Percentiles rank a stretch among this genome's conserved stretches.
Evolutionary conservation across 30 jellyfish, hydroid and myxozoan species (phyloP).

Genomic region (Pelagia noctiluca): DNA sequence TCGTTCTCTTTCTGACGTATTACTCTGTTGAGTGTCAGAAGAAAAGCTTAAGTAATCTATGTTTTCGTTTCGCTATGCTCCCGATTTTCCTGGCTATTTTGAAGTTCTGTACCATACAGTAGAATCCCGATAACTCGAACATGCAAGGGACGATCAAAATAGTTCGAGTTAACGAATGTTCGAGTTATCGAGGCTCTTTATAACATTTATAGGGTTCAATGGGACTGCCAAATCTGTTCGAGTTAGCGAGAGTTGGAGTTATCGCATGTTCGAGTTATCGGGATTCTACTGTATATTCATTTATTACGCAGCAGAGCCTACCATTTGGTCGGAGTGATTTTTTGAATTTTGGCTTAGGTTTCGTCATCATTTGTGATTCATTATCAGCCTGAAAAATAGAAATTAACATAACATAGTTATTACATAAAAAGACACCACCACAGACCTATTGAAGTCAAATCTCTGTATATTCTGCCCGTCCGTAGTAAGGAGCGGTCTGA

Average conservation of each 20-base stretch:
- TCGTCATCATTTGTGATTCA: background rate
- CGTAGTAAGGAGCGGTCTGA: background rate
- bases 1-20: no score
- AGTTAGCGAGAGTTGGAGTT: background rate
- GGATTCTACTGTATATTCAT: background rate
- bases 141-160: background rate
- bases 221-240: background rate
- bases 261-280: background rate
- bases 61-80: no score
- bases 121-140: no score
- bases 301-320: no score
- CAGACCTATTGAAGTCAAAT: background rate
- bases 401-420: background rate
- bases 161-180: background rate
- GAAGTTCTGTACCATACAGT: no score
- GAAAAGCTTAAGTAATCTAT: no score
- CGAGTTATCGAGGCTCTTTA: background rate
- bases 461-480: background rate
- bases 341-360: conserved; percentile 46
- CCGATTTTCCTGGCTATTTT: no score
- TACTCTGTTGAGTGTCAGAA: no score
- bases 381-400: conserved; percentile 20
- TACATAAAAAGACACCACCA: background rate
- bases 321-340: conserved; percentile 45
- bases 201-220: background rate